These are phyloP conservation scores for Drosophila elegans DNA, from an alignment of 1,140 invertebrate genomes.

Conservation along the genomic window DNA sequence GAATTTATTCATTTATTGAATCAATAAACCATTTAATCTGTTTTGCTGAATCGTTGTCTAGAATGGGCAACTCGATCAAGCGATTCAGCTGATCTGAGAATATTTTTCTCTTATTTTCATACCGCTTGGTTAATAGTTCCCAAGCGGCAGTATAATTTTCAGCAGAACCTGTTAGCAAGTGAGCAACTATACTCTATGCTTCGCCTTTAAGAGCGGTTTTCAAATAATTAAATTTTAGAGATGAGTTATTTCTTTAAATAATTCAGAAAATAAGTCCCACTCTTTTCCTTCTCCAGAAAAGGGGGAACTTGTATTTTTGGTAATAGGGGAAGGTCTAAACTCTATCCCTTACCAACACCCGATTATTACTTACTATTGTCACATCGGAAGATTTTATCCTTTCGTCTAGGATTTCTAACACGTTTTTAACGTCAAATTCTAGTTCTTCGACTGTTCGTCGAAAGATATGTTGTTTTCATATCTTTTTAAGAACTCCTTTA, in stretches of 20 bases:
- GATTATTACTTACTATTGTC: no score
- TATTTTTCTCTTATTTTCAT: constrained; percentile 11
- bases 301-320: neutral
- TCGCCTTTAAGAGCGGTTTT: constrained; percentile 2
- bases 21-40: constrained; percentile 1
- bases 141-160: constrained; percentile 17
- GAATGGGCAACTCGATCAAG: neutral
- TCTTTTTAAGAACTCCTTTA: no score
- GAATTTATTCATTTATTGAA: neutral
- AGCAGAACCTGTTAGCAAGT: neutral
- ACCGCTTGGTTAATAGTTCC: constrained; percentile 16
- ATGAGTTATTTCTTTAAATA: constrained; percentile 2
- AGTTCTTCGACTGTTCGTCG: no score
- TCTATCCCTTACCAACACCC: neutral
- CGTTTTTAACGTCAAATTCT: no score
- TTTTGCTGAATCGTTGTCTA: neutral
- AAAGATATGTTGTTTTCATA: no score
- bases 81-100: constrained; percentile 12
- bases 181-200: neutral
- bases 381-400: no score
- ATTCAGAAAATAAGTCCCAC: constrained; percentile 3
- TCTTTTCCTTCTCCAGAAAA: neutral
- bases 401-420: no score
- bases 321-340: neutral
- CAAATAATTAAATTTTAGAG: constrained; percentile 4